These are phyloP conservation scores for Melanogrammus aeglefinus DNA, from an alignment of 2,797 vertebrate genomes.

Conservation along the genomic window DNA sequence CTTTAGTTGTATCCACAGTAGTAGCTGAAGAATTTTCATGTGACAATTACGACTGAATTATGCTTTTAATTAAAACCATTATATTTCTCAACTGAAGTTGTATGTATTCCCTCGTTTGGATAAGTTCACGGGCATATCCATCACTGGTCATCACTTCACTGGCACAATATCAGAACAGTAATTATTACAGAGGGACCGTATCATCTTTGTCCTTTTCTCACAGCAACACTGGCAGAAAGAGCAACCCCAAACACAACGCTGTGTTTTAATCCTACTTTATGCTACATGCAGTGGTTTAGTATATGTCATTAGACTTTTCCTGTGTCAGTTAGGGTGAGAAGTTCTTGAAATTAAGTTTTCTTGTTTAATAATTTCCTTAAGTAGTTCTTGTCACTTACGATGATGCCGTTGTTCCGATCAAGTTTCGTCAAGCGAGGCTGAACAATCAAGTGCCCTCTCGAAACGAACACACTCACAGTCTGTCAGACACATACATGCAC, in stretches of 20 bases:
- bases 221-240: neutral
- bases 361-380: constrained; percentile 6
- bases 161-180: constrained; percentile 13
- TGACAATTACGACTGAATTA: too few relatives aligned
- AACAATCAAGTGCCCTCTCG: constrained; percentile 10
- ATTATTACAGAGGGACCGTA: constrained; percentile 30
- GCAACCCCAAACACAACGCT: neutral
- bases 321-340: neutral
- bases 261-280: constrained; percentile 18
- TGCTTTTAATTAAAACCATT: neutral
- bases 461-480: neutral
- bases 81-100: constrained; percentile 3
- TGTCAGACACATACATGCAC: neutral
- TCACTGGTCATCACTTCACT: constrained; percentile 8
- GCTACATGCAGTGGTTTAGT: constrained; percentile 10
- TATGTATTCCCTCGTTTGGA: constrained; percentile 12
- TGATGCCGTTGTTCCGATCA: constrained; percentile 21
- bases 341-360: constrained; percentile 8
- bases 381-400: constrained; percentile 18
- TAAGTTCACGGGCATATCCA: constrained; percentile 14
- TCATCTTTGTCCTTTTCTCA: neutral
- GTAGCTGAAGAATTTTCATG: too few relatives aligned
- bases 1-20: too few relatives aligned
- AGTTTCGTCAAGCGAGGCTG: constrained; percentile 21
- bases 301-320: constrained; percentile 25